Evolutionary conservation across 1,140 invertebrate species (phyloP).

Genomic region (Arctopsyche grandis): DNA sequence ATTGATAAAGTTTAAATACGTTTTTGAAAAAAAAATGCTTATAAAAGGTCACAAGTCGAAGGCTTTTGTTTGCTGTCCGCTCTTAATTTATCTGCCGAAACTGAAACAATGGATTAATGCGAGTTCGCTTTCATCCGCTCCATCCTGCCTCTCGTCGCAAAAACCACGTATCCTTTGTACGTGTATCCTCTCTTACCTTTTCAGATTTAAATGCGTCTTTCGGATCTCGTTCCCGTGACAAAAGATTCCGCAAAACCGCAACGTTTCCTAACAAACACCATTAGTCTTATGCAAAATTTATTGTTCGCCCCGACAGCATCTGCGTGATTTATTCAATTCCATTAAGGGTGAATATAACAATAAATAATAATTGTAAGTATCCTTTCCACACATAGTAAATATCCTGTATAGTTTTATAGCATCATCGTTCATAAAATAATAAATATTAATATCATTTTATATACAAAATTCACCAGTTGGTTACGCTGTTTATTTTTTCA

Average conservation of each 20-base stretch:
- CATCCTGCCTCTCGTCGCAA: not conserved
- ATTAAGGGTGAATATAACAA: not conserved
- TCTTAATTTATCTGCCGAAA: not conserved
- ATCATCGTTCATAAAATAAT: too few relatives aligned
- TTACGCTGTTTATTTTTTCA: too few relatives aligned
- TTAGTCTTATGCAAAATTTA: slow-evolving; percentile 23
- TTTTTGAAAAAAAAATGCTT: too few relatives aligned
- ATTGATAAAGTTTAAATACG: too few relatives aligned
- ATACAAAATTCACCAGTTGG: too few relatives aligned
- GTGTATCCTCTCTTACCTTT: slow-evolving; percentile 19
- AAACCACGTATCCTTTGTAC: slow-evolving; percentile 21
- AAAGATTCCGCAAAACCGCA: slow-evolving; percentile 15
- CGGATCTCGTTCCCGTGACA: not conserved
- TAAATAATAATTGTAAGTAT: too few relatives aligned
- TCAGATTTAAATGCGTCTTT: slow-evolving; percentile 25
- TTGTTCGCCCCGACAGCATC: not conserved
- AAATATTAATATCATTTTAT: too few relatives aligned
- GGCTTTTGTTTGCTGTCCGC: not conserved
- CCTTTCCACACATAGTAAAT: too few relatives aligned
- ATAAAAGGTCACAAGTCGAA: too few relatives aligned
- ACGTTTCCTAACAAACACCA: slow-evolving; percentile 12
- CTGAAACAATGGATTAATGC: slow-evolving; percentile 15
- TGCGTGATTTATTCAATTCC: slow-evolving; percentile 16
- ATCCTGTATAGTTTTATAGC: too few relatives aligned
- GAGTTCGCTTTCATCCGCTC: not conserved